Evolutionary conservation across 1,140 invertebrate species (phyloP), one percentile per base, ranked within the genome.

Genomic region (Leptopilina boulardi): DNA sequence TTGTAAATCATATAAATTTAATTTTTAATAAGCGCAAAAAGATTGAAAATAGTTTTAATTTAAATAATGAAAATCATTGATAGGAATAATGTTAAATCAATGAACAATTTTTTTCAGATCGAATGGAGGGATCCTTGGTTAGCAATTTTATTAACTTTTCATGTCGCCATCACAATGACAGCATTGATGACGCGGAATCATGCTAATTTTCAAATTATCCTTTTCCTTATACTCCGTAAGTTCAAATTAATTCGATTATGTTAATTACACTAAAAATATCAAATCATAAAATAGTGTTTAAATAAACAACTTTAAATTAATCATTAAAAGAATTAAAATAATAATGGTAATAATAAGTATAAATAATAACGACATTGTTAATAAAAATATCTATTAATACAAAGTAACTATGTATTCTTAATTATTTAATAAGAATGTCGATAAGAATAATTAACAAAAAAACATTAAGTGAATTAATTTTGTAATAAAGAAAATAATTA

Each of bases 51-150:
- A 47, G 44, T 47, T 47, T 47, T 47, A n/a, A 47, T 47, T 13
- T 47, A 3, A 47, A n/a, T 4, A 47, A 47, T 47, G 15, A 15
- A 47, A n/a, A 47, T n/a, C 4, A 47, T 47, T 23, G 54, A n/a
- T n/a, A 59, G 23, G 18, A 18, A 19, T 21, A 54, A 19, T 18
- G n/a, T 10, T 19, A 10, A 21, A 9, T 18, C 23, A 59, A 21
- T 13, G 13, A 59, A 23, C 51, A 71, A 81, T 83, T 80, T 85
- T 19, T 94, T 94, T 71, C 90, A 97, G 96, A 96, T 97, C 87
- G 96, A 97, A 87, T 97, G 96, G 96, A 92, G 93, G 80, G 96
- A 97, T 91, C 96, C 96, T 56, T 97, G 96, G 96, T 91, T 97
- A 11, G 94, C 96, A 73, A 93, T 93, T 18, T 86, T 97, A 4